Percentiles rank a stretch among this genome's conserved stretches.
Conservation (phyloP, 2,113 vertebrate genomes). For the Dolichallabes microphthalmus region DNA sequence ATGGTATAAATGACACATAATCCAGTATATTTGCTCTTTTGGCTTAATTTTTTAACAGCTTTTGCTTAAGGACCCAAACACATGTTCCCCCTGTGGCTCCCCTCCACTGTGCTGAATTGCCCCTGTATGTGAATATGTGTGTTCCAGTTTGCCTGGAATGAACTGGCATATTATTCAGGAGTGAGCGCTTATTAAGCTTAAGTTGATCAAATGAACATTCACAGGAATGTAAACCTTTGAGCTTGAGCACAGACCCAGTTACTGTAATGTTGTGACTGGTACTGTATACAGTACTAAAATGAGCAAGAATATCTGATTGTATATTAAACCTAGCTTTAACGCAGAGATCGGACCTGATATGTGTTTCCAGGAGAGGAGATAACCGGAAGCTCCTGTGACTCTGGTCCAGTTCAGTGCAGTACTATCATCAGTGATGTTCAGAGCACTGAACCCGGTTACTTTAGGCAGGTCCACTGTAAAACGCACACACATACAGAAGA, state of each 20-base stretch:
- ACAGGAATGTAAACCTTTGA: background rate
- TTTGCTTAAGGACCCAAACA: background rate
- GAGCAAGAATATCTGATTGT: background rate
- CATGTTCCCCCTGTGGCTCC: background rate
- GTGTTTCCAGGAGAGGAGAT: slow-evolving; percentile 76
- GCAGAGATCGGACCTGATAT: slow-evolving; percentile 74
- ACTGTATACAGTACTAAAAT: background rate
- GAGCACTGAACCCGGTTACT: slow-evolving; percentile 69
- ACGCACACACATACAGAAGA: too few relatives aligned
- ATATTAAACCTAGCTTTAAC: background rate
- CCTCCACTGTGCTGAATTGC: background rate
- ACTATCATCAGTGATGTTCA: slow-evolving; percentile 70
- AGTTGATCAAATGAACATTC: background rate
- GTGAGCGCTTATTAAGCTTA: background rate
- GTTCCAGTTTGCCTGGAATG: background rate
- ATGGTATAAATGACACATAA: background rate
- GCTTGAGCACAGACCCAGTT: background rate
- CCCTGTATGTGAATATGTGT: background rate
- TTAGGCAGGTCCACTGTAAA: slow-evolving; percentile 78
- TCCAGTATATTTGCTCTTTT: background rate
- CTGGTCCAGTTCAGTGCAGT: slow-evolving; percentile 75
- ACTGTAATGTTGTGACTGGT: background rate
- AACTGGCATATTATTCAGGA: too few relatives aligned
- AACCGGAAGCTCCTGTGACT: slow-evolving; percentile 72
- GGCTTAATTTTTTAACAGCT: background rate